A percentile compares a stretch with the other conserved stretches of the same genome.
Conservation (phyloP, 2,797 vertebrate genomes). For the Muscicapa striata region DNA sequence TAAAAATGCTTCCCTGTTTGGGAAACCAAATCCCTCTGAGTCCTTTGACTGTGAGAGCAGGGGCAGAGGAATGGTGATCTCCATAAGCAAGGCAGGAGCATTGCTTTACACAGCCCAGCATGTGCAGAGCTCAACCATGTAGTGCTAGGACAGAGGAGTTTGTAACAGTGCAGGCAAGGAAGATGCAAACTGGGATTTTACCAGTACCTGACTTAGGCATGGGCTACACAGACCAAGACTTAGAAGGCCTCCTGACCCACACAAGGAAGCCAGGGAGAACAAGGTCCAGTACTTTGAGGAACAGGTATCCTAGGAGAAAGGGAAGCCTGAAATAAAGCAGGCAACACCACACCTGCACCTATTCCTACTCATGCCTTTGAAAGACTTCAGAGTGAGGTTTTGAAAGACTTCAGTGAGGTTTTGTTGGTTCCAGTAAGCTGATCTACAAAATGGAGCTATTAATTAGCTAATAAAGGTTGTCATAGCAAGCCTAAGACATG, state of each 20-base stretch:
- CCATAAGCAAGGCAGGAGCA: neutral
- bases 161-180: accelerated
- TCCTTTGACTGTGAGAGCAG: neutral
- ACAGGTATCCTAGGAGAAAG: neutral
- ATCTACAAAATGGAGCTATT: neutral
- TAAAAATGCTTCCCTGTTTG: neutral
- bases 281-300: neutral
- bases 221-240: neutral
- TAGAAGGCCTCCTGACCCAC: neutral
- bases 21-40: neutral
- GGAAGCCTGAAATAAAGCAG: neutral
- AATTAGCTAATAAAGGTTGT: slow-evolving; percentile 1
- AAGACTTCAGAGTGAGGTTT: neutral
- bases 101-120: accelerated
- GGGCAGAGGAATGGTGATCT: neutral
- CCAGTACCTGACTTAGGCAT: neutral
- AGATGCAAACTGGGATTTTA: neutral
- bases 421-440: neutral
- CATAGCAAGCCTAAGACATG: neutral
- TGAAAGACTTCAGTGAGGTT: neutral
- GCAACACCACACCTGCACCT: neutral
- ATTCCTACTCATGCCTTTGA: neutral
- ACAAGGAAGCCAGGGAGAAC: neutral
- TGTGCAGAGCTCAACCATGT: accelerated
- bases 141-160: accelerated